A percentile compares a stretch with the other conserved stretches of the same genome.
Evolutionary conservation across 2,888 invertebrate species (phyloP).

Genomic region (Resseliella maxima): DNA sequence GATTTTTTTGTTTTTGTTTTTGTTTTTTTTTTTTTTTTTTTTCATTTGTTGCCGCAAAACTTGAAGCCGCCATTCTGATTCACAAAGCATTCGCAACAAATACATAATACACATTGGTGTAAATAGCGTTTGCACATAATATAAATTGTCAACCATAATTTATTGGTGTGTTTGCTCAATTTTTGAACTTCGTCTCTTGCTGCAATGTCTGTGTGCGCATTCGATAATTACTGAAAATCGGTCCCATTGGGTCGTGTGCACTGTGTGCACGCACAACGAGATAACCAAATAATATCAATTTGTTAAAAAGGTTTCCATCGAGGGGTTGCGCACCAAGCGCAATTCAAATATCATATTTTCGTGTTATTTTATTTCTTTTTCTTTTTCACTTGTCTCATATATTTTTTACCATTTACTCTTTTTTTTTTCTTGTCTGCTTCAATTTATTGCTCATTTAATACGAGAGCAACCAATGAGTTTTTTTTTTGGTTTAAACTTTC

Average conservation of each 20-base stretch:
- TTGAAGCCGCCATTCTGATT: background rate
- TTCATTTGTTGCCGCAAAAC: background rate
- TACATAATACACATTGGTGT: background rate
- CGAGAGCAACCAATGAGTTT: no score
- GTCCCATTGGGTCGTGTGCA: conserved; percentile 48
- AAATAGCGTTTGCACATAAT: conserved; percentile 46
- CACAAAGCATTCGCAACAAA: background rate
- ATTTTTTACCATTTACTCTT: no score
- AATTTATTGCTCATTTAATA: no score
- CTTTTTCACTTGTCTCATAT: background rate
- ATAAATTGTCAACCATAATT: conserved; percentile 41
- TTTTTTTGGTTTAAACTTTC: no score
- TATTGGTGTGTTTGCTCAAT: conserved; percentile 36
- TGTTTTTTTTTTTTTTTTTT: background rate
- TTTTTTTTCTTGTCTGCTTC: no score
- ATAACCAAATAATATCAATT: conserved; percentile 47
- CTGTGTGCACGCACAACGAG: conserved; percentile 18
- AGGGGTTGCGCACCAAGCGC: background rate
- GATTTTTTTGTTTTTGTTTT: background rate
- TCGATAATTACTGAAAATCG: conserved; percentile 44
- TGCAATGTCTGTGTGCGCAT: conserved; percentile 20
- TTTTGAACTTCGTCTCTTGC: conserved; percentile 40
- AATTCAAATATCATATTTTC: background rate
- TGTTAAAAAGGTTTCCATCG: conserved; percentile 38
- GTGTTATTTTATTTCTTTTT: background rate